A percentile compares a stretch with the other conserved stretches of the same genome.
phyloP scores from a whole-genome alignment of 2,113 vertebrate species.

The Otocyon megalotis region DNA sequence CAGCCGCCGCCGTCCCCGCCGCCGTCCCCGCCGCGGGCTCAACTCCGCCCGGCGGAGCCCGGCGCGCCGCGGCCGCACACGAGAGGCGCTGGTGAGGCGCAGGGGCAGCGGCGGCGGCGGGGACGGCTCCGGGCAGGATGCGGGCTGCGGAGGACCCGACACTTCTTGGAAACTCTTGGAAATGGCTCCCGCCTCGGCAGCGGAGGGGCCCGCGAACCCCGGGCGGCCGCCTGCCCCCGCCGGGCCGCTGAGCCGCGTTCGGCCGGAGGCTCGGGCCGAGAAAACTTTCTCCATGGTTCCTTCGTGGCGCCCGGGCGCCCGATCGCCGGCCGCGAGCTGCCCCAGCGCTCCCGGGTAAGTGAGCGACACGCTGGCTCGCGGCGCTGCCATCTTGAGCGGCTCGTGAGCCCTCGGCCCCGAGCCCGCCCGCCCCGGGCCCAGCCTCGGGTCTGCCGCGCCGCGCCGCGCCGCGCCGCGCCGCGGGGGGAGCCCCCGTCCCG shows the following conservation, averaged over 20 bases:
- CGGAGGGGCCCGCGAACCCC: slow-evolving; percentile 26
- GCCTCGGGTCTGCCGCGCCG: background rate
- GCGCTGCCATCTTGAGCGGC: slow-evolving; percentile 84
- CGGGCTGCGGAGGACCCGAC: slow-evolving; percentile 62
- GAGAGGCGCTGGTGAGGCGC: slow-evolving; percentile 49
- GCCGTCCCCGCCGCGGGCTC: slow-evolving; percentile 66
- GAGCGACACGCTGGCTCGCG: background rate
- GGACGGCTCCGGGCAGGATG: slow-evolving; percentile 1
- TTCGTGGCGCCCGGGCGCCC: slow-evolving; percentile 73
- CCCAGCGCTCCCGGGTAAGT: slow-evolving; percentile 85
- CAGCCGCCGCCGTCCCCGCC: slow-evolving; percentile 19
- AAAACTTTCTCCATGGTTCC: slow-evolving; percentile 87
- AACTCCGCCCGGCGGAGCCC: slow-evolving; percentile 76
- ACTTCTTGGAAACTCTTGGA: slow-evolving; percentile 80
- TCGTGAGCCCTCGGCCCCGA: background rate
- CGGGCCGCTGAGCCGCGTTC: slow-evolving; percentile 69
- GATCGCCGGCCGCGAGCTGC: slow-evolving; percentile 46
- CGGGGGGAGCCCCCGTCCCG: background rate
- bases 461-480: background rate
- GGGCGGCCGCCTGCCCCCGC: slow-evolving; percentile 54
- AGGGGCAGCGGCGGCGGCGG: background rate
- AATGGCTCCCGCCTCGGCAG: slow-evolving; percentile 63
- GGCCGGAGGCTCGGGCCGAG: slow-evolving; percentile 70
- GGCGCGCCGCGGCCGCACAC: slow-evolving; percentile 74
- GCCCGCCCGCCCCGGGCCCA: background rate